Conservation (phyloP, 2,113 vertebrate genomes). For the Scortum barcoo region DNA sequence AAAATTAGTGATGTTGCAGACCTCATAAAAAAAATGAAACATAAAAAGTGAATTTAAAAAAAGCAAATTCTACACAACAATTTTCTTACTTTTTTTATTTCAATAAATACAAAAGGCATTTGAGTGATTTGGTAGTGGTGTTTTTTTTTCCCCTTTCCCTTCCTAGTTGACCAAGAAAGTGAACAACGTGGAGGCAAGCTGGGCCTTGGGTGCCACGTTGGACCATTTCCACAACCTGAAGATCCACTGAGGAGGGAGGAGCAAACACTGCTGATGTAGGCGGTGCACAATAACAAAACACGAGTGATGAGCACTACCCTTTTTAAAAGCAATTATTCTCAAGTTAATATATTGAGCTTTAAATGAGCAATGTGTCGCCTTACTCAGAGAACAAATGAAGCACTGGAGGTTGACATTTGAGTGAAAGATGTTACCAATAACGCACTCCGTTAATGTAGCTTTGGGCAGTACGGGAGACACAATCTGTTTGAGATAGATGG, state of each 20-base stretch:
- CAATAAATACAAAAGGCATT: slow-evolving; percentile 77
- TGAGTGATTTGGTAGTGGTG: slow-evolving; percentile 56
- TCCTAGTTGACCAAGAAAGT: slow-evolving; percentile 95
- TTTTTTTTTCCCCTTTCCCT: neutral
- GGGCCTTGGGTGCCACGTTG: slow-evolving; percentile 94
- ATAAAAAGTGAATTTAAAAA: neutral
- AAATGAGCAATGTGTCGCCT: slow-evolving; percentile 35
- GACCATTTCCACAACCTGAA: slow-evolving; percentile 90
- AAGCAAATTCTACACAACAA: neutral
- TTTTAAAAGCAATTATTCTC: slow-evolving; percentile 52
- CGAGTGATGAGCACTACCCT: neutral
- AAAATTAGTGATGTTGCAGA: neutral
- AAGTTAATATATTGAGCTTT: slow-evolving; percentile 44
- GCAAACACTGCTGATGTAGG: slow-evolving; percentile 24
- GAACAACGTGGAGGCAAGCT: slow-evolving; percentile 94
- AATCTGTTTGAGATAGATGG: neutral
- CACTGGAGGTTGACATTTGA: slow-evolving; percentile 36
- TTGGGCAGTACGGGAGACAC: slow-evolving; percentile 2
- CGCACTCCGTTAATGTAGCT: slow-evolving; percentile 30
- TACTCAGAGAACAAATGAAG: slow-evolving; percentile 23
- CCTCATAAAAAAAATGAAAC: neutral
- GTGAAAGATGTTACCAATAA: slow-evolving; percentile 39
- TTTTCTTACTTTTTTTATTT: slow-evolving; percentile 52
- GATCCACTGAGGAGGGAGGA: slow-evolving; percentile 70
- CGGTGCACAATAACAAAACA: slow-evolving; percentile 39